phyloP scores from a whole-genome alignment of 2,888 invertebrate genomes.

The Amphipoea oculea region DNA sequence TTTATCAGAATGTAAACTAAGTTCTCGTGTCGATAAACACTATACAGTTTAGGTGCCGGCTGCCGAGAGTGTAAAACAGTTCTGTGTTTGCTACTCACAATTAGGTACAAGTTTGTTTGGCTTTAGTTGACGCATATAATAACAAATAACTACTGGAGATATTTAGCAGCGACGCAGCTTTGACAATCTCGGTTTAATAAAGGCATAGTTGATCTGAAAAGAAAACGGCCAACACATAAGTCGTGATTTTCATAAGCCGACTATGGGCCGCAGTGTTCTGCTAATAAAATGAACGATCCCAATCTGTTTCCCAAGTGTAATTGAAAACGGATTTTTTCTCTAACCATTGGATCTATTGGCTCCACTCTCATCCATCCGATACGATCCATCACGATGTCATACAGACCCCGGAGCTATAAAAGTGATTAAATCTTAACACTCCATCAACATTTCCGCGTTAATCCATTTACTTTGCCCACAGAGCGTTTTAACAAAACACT shows the following conservation, averaged over 20 bases:
- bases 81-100: constrained; percentile 20
- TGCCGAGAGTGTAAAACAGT: constrained; percentile 33
- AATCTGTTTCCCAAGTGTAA: background rate
- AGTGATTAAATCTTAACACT: constrained; percentile 45
- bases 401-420: constrained; percentile 34
- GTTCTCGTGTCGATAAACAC: constrained; percentile 57
- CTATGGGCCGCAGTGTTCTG: background rate
- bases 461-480: constrained; percentile 45
- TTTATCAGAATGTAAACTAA: constrained; percentile 71
- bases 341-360: constrained; percentile 10
- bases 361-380: constrained; percentile 7
- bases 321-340: background rate
- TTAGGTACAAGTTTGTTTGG: constrained; percentile 5
- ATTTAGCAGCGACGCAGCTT: background rate
- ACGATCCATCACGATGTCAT: constrained; percentile 35
- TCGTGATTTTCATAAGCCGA: background rate
- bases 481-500: constrained; percentile 64
- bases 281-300: background rate
- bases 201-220: background rate
- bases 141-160: constrained; percentile 14
- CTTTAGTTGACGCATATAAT: constrained; percentile 1
- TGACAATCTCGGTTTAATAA: background rate
- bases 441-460: constrained; percentile 39
- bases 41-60: constrained; percentile 39
- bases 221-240: background rate